Percentiles rank a stretch among this genome's conserved stretches.
Evolutionary conservation across 2,888 invertebrate species (phyloP).

Genomic region (Reticulitermes lucifugus): DNA sequence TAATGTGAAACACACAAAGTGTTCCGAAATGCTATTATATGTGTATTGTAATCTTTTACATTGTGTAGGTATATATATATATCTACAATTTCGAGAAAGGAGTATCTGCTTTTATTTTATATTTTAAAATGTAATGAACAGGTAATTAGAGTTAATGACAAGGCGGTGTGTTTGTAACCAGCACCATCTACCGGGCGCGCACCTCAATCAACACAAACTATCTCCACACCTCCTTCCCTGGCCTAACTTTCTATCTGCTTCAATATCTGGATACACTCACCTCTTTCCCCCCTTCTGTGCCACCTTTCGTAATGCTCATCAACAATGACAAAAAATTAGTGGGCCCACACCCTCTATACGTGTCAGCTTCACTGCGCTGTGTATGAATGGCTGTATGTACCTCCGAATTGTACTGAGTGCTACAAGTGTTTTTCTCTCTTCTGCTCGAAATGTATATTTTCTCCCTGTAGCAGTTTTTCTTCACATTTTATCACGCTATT

Average conservation of each 20-base stretch:
- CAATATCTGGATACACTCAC: not conserved
- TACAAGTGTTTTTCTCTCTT: not conserved
- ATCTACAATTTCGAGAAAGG: constrained; percentile 31
- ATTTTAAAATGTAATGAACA: constrained; percentile 50
- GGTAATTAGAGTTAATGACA: constrained; percentile 53
- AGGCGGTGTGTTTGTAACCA: constrained; percentile 45
- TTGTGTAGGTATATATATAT: constrained; percentile 32
- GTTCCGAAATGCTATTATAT: constrained; percentile 40
- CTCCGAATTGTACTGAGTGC: not conserved
- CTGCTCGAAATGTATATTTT: not conserved
- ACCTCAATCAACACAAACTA: constrained; percentile 46
- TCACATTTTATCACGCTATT: not conserved
- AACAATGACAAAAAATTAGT: not conserved
- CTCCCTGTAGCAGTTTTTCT: not conserved
- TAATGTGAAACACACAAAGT: constrained; percentile 38
- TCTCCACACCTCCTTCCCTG: constrained; percentile 42
- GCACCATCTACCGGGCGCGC: constrained; percentile 39
- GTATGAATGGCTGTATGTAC: not conserved
- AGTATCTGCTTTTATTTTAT: constrained; percentile 45
- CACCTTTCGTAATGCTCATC: not conserved
- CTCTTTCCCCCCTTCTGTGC: not conserved
- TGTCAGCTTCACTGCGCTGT: not conserved
- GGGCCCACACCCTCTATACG: not conserved
- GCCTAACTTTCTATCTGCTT: constrained; percentile 5
- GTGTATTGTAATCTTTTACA: constrained; percentile 43